Evolutionary conservation across 2,113 vertebrate species (phyloP), one percentile per base, ranked within the genome.

Genomic region (Halcyon malimbica): DNA sequence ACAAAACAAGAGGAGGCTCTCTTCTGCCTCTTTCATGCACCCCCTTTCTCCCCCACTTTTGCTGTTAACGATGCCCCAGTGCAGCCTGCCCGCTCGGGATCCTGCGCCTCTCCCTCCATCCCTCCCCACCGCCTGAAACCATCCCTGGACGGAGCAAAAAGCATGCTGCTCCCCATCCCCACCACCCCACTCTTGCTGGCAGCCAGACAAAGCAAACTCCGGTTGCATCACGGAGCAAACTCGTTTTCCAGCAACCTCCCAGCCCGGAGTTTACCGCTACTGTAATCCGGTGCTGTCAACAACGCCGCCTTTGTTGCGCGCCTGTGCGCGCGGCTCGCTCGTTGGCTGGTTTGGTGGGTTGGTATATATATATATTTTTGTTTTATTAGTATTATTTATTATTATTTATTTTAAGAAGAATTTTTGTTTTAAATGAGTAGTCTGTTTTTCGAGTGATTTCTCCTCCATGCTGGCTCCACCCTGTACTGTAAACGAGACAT

Each of bases 401-500:
- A 24, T 80, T 44, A 86, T 96, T 96, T 93, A 93, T 95, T 94
- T 95, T 29, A 70, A 88, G 77, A 50, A 95, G 67, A 89, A 80
- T 83, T 97, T 97, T 95, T 95, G 92, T 97, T 93, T 96, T 96
- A 97, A 97, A 97, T 80, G 95, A 92, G 96, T 97, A 68, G 98
- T 97, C 97, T 98, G 97, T 98, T 99, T 95, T 95, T 96, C 20
- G 94, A 99, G 99, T 98, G 98, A 98, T 98, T 98, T 98, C 97
- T 97, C 91, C 97, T 97, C 94, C 69, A 90, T 95, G 94, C 97
- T 83, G 97, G 97, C 98, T 98, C 98, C 98, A 98, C 98, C 98
- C 98, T 93, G 44, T 74, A 98, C 97, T 96, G 97, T 97, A 98
- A 98, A 96, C 98, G 97, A 99, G 99, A 99, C 99, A 99, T 99